These are phyloP conservation scores for Tromatobia lineatoria DNA, from an alignment of 2,888 invertebrate species.

Conservation along the genomic window DNA sequence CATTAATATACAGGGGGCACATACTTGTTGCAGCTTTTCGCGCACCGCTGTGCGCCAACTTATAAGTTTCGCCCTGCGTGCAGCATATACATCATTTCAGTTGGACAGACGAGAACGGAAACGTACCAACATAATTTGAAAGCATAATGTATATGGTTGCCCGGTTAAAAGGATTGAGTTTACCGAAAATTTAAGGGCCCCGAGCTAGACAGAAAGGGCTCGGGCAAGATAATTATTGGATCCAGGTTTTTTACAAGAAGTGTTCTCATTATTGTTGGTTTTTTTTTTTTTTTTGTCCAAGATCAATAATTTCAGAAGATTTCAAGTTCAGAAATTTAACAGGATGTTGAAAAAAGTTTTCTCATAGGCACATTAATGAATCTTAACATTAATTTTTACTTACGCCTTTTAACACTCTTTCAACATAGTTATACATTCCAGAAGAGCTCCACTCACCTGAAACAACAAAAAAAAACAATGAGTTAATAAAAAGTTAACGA, in stretches of 20 bases:
- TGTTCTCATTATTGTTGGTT: too few relatives aligned
- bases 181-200: not conserved
- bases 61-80: constrained; percentile 14
- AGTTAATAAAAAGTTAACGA: not conserved
- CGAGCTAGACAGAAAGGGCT: too few relatives aligned
- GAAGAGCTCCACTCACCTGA: not conserved
- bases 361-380: too few relatives aligned
- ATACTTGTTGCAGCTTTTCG: constrained; percentile 42
- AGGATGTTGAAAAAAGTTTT: too few relatives aligned
- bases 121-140: not conserved
- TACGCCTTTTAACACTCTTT: not conserved
- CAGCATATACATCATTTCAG: constrained; percentile 3
- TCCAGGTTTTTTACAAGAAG: too few relatives aligned
- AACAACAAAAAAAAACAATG: not conserved
- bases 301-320: too few relatives aligned
- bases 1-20: constrained; percentile 39
- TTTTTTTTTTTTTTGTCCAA: too few relatives aligned
- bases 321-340: too few relatives aligned
- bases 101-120: not conserved
- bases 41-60: constrained; percentile 10
- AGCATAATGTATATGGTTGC: not conserved
- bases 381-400: not conserved
- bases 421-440: not conserved
- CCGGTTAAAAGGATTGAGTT: not conserved
- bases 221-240: too few relatives aligned